phyloP scores from a whole-genome alignment of 2,888 invertebrate genomes.

The Hirtodrosophila histrioides region DNA sequence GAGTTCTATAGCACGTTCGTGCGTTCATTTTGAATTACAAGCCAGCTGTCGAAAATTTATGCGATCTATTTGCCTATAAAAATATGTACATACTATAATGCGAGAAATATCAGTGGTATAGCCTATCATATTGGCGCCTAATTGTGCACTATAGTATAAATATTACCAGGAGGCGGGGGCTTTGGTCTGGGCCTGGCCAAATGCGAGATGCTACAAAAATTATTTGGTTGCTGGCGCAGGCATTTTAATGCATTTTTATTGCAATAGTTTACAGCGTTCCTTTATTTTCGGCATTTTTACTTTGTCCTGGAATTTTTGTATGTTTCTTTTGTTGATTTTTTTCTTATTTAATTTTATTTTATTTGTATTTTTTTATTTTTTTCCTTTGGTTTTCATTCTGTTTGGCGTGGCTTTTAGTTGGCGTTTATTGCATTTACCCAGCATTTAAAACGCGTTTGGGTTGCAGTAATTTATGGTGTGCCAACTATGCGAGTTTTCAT shows the following conservation, averaged over 20 bases:
- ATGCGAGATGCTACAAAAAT: conserved; percentile 12
- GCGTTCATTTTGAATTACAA: conserved; percentile 61
- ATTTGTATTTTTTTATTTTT: conserved; percentile 10
- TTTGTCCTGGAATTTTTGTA: conserved; percentile 50
- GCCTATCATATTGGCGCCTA: conserved; percentile 44
- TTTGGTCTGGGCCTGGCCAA: not conserved
- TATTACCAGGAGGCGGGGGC: no score
- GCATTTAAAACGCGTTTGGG: conserved; percentile 66
- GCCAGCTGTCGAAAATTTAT: conserved; percentile 58
- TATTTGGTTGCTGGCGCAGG: conserved; percentile 44
- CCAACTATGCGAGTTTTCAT: conserved; percentile 54
- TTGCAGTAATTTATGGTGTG: conserved; percentile 66
- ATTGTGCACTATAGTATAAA: conserved; percentile 44
- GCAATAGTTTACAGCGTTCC: conserved; percentile 53
- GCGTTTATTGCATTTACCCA: conserved; percentile 70
- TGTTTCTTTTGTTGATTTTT: conserved; percentile 19
- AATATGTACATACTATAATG: conserved; percentile 4
- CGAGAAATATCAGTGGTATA: conserved; percentile 20
- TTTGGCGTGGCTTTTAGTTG: conserved; percentile 63
- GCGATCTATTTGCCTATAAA: conserved; percentile 61
- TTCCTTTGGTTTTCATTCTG: conserved; percentile 19
- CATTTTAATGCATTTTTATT: conserved; percentile 76
- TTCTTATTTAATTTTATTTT: conserved; percentile 6
- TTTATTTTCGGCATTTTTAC: conserved; percentile 61
- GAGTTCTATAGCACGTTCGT: conserved; percentile 36